Base-by-base conservation (phyloP, 1,140 invertebrate genomes). In the Cydia strobilella region DNA sequence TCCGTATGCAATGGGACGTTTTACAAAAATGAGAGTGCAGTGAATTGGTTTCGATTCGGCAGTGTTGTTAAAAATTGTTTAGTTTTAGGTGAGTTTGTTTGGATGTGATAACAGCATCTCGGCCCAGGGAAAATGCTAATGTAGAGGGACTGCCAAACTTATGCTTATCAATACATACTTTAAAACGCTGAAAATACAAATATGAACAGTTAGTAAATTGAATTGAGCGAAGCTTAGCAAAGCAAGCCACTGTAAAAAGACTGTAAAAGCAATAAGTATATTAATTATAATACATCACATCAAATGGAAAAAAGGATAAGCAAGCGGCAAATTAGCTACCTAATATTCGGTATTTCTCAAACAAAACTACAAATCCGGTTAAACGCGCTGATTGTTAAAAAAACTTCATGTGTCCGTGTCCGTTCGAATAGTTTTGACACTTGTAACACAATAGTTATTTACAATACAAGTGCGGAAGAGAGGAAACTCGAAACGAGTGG, bases 51-150 rank as follows among this genome's bases (percentile, higher is more conserved):
- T 18, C 15, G 65, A 18, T 69, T 15, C 65, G 35, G 65, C 18
- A 23, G 27, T 69, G 31, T 69, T 69, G 65, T 35, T 39, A 35
- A 35, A 69, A 69, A n/a, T 69, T 39, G 35, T 69, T 69, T 69
- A 69, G 31, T 39, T 69, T 69, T 69, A 69, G 65, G 65, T 69
- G 65, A 69, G 65, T 69, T 69, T 69, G 65, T 69, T 69, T 23
- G 54, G 65, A 18, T 69, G 31, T 69, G 65, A 69, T 59, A 59
- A 59, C 54, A 59, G 23, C 20, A 59, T 51, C 48, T 18, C 54
- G 15, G 54, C 20, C 9, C 4, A 59, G 1, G 20, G 2, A 23
- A 59, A 59, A 59, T 12, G 20, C 20, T 20, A 59, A 1, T 1
- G 20, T 23, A 23, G 7, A 15, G 51, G 51, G n/a, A 59, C 51